phyloP scores from a whole-genome alignment of 2,113 vertebrate genomes.

The Cyanoramphus novaezelandiae region DNA sequence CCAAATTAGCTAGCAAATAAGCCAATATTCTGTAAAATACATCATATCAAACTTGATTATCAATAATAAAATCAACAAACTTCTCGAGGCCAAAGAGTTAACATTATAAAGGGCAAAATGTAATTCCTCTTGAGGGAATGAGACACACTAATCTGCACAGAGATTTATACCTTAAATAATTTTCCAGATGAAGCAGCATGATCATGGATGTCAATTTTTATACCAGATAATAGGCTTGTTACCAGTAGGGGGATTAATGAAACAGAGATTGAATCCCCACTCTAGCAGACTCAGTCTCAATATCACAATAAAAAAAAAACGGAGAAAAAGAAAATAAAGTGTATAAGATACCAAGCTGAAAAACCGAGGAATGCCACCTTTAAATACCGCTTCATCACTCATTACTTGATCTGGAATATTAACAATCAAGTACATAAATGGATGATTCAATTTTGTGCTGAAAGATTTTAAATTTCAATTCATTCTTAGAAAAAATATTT shows the following conservation, averaged over 20 bases:
- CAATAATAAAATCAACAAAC: constrained; percentile 68
- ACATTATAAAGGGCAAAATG: constrained; percentile 33
- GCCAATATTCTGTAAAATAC: constrained; percentile 62
- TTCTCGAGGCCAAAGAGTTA: constrained; percentile 49
- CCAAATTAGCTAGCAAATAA: background rate
- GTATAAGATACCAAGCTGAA: constrained; percentile 6
- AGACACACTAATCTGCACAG: constrained; percentile 2
- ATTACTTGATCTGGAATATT: background rate
- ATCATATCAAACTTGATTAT: constrained; percentile 62
- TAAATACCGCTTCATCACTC: constrained; percentile 26
- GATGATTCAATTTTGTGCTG: background rate
- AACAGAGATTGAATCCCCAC: background rate
- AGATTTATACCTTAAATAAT: constrained; percentile 28
- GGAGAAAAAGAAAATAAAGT: background rate
- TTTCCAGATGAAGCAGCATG: constrained; percentile 6
- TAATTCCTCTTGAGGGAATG: constrained; percentile 9
- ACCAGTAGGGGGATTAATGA: background rate
- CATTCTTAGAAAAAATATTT: background rate
- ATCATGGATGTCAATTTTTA: constrained; percentile 13
- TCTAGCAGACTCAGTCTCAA: background rate
- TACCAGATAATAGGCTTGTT: background rate
- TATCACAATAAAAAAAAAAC: background rate
- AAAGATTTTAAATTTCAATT: background rate
- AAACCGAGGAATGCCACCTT: background rate
- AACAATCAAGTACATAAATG: background rate